phyloP scores from a whole-genome alignment of 2,797 vertebrate species.

The Sebastes miniatus region DNA sequence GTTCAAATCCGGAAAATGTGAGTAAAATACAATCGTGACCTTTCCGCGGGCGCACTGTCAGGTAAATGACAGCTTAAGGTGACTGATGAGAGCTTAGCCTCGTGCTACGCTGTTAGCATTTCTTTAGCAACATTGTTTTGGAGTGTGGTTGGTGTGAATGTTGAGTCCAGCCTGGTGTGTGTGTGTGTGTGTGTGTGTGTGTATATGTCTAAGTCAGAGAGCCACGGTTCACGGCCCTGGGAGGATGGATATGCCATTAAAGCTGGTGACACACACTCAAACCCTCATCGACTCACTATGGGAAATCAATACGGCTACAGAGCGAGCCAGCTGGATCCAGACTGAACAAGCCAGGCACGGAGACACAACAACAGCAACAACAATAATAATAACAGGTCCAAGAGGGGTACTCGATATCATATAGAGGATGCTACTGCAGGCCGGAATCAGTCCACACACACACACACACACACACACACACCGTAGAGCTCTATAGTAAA shows the following conservation, averaged over 20 bases:
- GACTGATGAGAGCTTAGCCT: conserved; percentile 48
- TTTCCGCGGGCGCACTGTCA: conserved; percentile 41
- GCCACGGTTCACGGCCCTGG: conserved; percentile 56
- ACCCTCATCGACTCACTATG: conserved; percentile 79
- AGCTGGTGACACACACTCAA: conserved; percentile 77
- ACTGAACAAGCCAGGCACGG: conserved; percentile 41
- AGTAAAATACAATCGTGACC: conserved; percentile 55
- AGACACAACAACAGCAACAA: conserved; percentile 56
- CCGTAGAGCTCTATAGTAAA: conserved; percentile 13
- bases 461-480: neutral
- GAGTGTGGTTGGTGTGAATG: conserved; percentile 29
- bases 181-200: conserved; percentile 5
- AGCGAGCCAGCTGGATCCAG: conserved; percentile 64
- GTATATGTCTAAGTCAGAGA: conserved; percentile 55
- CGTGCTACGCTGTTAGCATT: conserved; percentile 1
- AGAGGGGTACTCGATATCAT: conserved; percentile 41
- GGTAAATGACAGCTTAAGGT: conserved; percentile 39
- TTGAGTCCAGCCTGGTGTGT: conserved; percentile 13
- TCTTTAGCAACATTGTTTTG: conserved; percentile 13
- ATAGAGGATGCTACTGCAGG: conserved; percentile 22
- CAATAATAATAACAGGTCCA: conserved; percentile 55
- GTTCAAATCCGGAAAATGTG: conserved; percentile 28
- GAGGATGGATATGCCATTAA: conserved; percentile 79
- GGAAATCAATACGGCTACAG: conserved; percentile 78
- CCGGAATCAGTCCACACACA: neutral